A percentile compares a stretch with the other conserved stretches of the same genome.
These are phyloP conservation scores for Zele albiditarsus DNA, from an alignment of 2,888 invertebrate species.

Conservation along the genomic window DNA sequence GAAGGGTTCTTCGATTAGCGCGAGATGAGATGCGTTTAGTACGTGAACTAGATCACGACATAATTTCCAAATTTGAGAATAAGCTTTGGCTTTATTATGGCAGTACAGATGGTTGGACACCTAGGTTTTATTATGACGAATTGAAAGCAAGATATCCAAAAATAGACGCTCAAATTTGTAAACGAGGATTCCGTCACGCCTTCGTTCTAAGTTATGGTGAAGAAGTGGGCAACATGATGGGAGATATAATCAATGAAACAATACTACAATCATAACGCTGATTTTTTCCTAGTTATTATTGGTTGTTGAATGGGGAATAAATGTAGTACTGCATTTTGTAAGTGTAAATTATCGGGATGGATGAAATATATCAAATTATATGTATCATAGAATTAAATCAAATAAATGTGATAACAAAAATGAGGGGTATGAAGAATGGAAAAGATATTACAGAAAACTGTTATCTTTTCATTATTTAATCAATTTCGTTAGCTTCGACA, in stretches of 20 bases:
- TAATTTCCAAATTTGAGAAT: slow-evolving; percentile 76
- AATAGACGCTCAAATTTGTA: slow-evolving; percentile 78
- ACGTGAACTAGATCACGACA: slow-evolving; percentile 78
- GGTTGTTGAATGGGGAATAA: not conserved
- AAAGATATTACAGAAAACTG: not conserved
- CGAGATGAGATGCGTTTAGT: slow-evolving; percentile 88
- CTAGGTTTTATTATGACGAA: slow-evolving; percentile 80
- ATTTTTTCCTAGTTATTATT: not conserved
- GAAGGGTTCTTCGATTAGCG: slow-evolving; percentile 82
- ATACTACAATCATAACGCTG: slow-evolving; percentile 44
- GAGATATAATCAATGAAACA: slow-evolving; percentile 61
- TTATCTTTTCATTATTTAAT: not conserved
- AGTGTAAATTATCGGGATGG: not conserved
- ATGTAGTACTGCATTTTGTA: not conserved
- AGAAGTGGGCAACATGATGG: slow-evolving; percentile 74
- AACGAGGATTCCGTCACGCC: slow-evolving; percentile 80
- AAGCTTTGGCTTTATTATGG: slow-evolving; percentile 88
- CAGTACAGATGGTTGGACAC: slow-evolving; percentile 88
- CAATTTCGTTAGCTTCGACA: not conserved
- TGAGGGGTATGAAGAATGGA: not conserved
- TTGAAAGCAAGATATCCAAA: slow-evolving; percentile 78
- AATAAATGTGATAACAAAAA: not conserved
- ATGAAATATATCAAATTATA: not conserved
- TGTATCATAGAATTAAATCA: not conserved
- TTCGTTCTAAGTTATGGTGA: slow-evolving; percentile 83